phyloP scores from a whole-genome alignment of 2,113 vertebrate species.

The Tonatia bakeri region DNA sequence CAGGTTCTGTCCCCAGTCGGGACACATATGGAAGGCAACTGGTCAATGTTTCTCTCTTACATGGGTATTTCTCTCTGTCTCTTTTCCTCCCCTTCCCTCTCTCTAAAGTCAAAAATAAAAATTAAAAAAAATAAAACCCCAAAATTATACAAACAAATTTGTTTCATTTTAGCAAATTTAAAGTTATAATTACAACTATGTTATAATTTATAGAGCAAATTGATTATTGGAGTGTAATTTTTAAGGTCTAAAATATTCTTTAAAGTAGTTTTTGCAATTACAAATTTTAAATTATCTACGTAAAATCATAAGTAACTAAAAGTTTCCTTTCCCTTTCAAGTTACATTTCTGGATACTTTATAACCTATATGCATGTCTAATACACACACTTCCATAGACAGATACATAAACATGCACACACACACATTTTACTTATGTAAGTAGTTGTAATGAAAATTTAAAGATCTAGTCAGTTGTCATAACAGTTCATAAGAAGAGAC shows the following conservation, averaged over 20 bases:
- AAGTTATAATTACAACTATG: background rate
- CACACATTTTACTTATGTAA: background rate
- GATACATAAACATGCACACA: background rate
- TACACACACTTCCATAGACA: background rate
- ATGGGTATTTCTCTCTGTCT: too few species aligned
- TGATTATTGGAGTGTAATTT: background rate
- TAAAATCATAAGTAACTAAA: background rate
- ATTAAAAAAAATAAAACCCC: background rate
- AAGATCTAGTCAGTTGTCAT: background rate
- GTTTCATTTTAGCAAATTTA: background rate
- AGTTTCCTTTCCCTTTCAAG: background rate
- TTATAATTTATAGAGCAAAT: background rate
- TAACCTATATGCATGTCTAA: background rate
- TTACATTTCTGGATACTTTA: constrained; percentile 7
- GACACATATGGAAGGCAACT: too few species aligned
- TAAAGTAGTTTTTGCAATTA: background rate
- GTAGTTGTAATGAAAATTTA: background rate
- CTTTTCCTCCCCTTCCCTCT: background rate
- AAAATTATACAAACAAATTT: background rate
- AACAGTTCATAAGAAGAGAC: background rate
- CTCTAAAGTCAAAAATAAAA: background rate
- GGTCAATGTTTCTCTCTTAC: too few species aligned
- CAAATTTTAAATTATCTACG: background rate
- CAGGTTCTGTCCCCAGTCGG: too few species aligned
- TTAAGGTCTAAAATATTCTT: background rate